These are phyloP conservation scores for Amazona vittata DNA, from an alignment of 2,113 vertebrate species.

Conservation along the genomic window DNA sequence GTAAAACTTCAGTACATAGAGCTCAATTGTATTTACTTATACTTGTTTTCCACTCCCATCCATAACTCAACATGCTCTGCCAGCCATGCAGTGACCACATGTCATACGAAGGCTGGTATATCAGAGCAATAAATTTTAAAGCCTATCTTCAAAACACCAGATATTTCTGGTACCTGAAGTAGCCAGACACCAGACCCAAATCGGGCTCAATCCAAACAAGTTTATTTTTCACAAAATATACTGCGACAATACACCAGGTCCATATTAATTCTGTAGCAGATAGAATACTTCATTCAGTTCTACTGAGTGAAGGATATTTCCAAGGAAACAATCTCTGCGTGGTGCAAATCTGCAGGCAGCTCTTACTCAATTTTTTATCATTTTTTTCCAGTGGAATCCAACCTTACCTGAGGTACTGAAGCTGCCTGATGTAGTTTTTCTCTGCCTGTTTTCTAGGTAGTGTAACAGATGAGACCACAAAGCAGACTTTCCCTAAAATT, in stretches of 20 bases:
- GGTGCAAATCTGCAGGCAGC: neutral
- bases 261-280: neutral
- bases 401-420: constrained; percentile 86
- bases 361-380: neutral
- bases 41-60: neutral
- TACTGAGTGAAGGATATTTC: neutral
- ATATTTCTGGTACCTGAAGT: neutral
- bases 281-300: neutral
- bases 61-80: neutral
- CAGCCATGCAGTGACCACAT: neutral
- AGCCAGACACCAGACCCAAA: neutral
- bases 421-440: constrained; percentile 86
- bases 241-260: neutral
- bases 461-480: constrained; percentile 97
- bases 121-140: neutral
- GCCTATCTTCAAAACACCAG: neutral
- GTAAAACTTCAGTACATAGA: neutral
- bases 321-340: neutral
- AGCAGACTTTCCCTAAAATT: constrained; percentile 92
- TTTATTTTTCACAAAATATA: neutral
- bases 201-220: neutral
- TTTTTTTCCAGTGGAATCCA: neutral
- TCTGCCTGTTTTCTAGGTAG: constrained; percentile 94
- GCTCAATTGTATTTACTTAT: neutral
- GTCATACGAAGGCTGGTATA: neutral